phyloP scores from a whole-genome alignment of 1,140 invertebrate species.

The Lordiphosa mommai region DNA sequence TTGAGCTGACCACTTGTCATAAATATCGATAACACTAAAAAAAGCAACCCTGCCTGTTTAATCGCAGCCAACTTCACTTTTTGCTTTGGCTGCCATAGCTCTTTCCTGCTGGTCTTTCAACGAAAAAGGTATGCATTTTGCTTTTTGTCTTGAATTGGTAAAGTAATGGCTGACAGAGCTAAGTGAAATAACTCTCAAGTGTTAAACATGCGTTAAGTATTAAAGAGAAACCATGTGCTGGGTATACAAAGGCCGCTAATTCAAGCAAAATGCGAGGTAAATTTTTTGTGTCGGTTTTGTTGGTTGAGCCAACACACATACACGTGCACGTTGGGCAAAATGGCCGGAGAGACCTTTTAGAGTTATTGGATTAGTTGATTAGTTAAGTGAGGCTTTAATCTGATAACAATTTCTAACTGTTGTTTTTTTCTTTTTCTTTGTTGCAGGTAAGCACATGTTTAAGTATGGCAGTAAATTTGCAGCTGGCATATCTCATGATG shows the following conservation, averaged over 20 bases:
- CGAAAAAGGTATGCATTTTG: slow-evolving; percentile 69
- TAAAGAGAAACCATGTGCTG: slow-evolving; percentile 17
- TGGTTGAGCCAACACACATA: neutral
- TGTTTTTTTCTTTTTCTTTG: slow-evolving; percentile 4
- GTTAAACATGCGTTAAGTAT: neutral
- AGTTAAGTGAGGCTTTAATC: neutral
- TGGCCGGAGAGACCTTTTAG: neutral
- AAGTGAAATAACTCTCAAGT: slow-evolving; percentile 6
- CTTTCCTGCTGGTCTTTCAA: slow-evolving; percentile 75
- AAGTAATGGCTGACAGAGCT: slow-evolving; percentile 43
- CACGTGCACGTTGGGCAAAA: slow-evolving; percentile 39
- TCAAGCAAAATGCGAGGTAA: slow-evolving; percentile 45
- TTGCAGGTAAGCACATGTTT: slow-evolving; percentile 30
- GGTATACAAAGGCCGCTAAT: slow-evolving; percentile 1
- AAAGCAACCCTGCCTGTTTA: slow-evolving; percentile 37
- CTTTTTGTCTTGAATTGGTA: slow-evolving; percentile 54
- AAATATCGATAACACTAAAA: neutral
- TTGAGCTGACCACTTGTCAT: slow-evolving; percentile 5
- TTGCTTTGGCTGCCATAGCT: slow-evolving; percentile 60
- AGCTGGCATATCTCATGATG: slow-evolving; percentile 32
- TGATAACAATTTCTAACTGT: slow-evolving; percentile 2
- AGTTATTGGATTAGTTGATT: neutral
- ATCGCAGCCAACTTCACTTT: slow-evolving; percentile 60
- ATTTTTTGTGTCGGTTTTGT: slow-evolving; percentile 14
- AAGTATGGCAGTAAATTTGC: neutral